These are phyloP conservation scores for Bombus confusus DNA, from an alignment of 1,140 invertebrate genomes.

Conservation along the genomic window DNA sequence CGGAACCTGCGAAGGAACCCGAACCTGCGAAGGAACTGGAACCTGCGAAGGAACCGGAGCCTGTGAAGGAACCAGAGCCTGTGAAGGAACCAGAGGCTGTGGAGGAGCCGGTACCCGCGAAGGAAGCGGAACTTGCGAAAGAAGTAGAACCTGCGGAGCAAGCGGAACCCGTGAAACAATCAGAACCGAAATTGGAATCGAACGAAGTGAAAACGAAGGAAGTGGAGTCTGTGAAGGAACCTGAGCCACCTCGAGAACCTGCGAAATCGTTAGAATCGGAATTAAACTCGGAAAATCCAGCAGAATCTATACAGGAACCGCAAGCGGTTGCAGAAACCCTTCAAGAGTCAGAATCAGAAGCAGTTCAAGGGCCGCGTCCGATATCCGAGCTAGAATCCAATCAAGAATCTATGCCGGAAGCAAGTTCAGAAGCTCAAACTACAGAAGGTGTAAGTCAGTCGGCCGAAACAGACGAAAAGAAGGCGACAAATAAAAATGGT, in stretches of 20 bases:
- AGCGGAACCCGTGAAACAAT: constrained; percentile 44
- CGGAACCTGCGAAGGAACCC: constrained; percentile 40
- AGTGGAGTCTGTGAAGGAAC: neutral
- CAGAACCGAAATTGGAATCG: no score
- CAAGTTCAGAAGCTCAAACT: constrained; percentile 4
- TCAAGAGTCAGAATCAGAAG: neutral
- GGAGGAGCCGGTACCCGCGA: constrained; percentile 16
- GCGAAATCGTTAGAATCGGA: neutral
- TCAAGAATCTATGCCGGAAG: neutral
- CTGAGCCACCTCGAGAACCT: neutral
- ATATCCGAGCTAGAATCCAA: constrained; percentile 12
- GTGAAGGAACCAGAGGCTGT: constrained; percentile 47
- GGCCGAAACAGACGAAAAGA: constrained; percentile 64
- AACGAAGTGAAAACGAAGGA: no score
- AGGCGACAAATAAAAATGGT: constrained; percentile 61
- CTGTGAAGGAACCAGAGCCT: constrained; percentile 31
- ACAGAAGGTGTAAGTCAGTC: constrained; percentile 63
- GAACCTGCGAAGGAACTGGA: constrained; percentile 23
- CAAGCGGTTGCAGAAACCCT: neutral
- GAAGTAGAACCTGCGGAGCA: constrained; percentile 48
- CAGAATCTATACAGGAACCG: neutral
- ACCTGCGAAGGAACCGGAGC: constrained; percentile 1
- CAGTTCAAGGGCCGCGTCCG: neutral
- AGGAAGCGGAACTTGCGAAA: neutral
- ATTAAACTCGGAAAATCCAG: neutral